Percentiles rank a stretch among this genome's conserved stretches.
phyloP scores from a whole-genome alignment of 2,113 vertebrate species.

The Cyanoderma ruficeps region DNA sequence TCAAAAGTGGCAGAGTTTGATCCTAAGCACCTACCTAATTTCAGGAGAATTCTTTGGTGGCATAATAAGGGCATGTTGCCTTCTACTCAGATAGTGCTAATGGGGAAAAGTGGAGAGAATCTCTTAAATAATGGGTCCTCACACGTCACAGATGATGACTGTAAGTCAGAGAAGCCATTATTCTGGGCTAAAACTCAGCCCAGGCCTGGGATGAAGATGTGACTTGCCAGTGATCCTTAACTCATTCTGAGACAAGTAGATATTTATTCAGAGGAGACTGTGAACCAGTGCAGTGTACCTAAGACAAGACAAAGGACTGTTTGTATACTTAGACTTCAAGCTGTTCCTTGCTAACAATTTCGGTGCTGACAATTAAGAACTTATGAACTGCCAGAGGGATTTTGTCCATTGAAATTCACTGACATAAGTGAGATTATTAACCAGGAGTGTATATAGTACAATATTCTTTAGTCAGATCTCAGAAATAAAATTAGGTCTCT shows the following conservation, averaged over 20 bases:
- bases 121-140: not conserved
- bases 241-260: not conserved
- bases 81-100: not conserved
- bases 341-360: not conserved
- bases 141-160: not conserved
- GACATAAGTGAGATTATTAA: not conserved
- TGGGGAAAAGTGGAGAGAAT: not conserved
- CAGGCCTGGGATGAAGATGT: not conserved
- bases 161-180: not conserved
- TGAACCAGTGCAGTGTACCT: not conserved
- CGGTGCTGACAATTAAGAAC: not conserved
- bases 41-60: not conserved
- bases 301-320: not conserved
- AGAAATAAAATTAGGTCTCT: not conserved
- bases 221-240: not conserved
- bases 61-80: not conserved
- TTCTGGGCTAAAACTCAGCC: not conserved
- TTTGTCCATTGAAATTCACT: not conserved
- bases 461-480: not conserved
- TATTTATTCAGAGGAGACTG: not conserved
- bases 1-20: not conserved
- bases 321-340: not conserved
- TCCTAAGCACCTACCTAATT: not conserved
- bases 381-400: not conserved
- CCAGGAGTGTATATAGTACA: not conserved